Base-by-base conservation (phyloP, 2,797 vertebrate species). In the Liparis tanakae region DNA sequence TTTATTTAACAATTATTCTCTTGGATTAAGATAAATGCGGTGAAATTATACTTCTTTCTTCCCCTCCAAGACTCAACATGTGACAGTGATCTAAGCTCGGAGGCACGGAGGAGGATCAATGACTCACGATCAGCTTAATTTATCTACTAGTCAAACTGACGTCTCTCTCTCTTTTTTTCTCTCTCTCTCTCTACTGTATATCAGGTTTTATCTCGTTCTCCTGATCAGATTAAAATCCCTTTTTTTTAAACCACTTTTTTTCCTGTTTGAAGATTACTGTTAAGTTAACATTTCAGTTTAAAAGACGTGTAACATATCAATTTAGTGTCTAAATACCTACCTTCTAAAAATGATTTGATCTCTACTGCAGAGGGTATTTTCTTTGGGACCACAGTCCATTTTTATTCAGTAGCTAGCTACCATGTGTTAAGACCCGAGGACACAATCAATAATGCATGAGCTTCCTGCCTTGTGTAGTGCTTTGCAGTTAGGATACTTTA, bases 381-480 rank as follows among this genome's bases (percentile, higher is more conserved):
- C 4, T 30, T 30, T 57, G 53, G 60, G 34, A 39, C 48, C 25
- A 60, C 44, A 62, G 62, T 72, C 34, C 70, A 51, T 84, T 78
- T 89, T 83, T 74, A 72, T 78, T 67, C 64, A 64, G 70, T 55
- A 67, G 55, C 57, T 39, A 43, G 17, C 72, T 50, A 60, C 69
- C 67, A 75, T 73, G 76, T 75, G 81, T 79, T 73, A 71, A 84
- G 79, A 82, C 80, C 75, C 60, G 70, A 71, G 84, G 85, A 85
- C 59, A 82, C 36, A 30, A 81, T 91, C 70, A 84, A 87, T 91
- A 78, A 86, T 87, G 70, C 36, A 85, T 86, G 48, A 50, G 50
- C 78, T 86, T 83, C 74, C 84, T 85, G 72, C 30, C 33, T 70
- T 61, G 34, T 76, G 54, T 37, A 51, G 64, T 71, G 70, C 72